Evolutionary conservation across 2,888 invertebrate species (phyloP).

Genomic region (Eudemis profundana): DNA sequence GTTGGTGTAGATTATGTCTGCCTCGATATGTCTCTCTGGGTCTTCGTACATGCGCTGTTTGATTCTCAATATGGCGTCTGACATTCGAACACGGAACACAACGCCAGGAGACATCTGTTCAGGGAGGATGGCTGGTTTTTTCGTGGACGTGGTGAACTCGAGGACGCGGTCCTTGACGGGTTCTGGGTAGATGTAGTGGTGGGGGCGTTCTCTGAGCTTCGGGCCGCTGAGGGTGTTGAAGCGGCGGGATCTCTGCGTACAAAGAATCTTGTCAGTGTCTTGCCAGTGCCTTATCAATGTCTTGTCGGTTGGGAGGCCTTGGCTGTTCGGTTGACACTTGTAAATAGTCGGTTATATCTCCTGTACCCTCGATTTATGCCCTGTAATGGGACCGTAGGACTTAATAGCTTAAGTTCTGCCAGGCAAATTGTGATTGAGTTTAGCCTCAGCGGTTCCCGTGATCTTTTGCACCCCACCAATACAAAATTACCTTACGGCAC

Average conservation of each 20-base stretch:
- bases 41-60: slow-evolving; percentile 81
- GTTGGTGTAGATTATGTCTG: slow-evolving; percentile 79
- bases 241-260: slow-evolving; percentile 65
- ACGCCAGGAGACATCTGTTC: slow-evolving; percentile 81
- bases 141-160: slow-evolving; percentile 72
- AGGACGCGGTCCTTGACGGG: slow-evolving; percentile 74
- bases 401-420: no score
- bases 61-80: slow-evolving; percentile 76
- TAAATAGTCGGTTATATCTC: no score
- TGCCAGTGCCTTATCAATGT: neutral
- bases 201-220: slow-evolving; percentile 71
- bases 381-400: no score
- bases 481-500: no score
- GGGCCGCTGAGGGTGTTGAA: slow-evolving; percentile 71
- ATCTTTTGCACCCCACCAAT: no score
- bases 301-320: neutral
- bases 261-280: slow-evolving; percentile 54
- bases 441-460: no score
- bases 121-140: slow-evolving; percentile 72
- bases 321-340: no score
- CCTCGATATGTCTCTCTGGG: slow-evolving; percentile 77
- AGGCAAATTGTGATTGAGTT: no score
- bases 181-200: slow-evolving; percentile 78
- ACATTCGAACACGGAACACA: slow-evolving; percentile 78
- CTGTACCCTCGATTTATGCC: no score